Base-by-base conservation (phyloP, 2,113 vertebrate species). In the Lynx canadensis region DNA sequence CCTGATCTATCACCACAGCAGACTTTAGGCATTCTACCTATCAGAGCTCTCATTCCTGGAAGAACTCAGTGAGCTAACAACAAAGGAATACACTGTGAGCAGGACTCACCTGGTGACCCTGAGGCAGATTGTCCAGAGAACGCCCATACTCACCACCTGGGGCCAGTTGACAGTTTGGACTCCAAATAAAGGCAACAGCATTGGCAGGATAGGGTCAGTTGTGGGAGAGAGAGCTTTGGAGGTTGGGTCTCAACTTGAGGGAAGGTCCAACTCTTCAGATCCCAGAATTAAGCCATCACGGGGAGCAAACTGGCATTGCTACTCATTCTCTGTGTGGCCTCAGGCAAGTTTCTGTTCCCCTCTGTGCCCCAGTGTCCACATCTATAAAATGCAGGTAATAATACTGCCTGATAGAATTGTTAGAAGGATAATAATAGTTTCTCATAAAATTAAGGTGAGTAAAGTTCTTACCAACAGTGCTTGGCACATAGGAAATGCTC, bases 81-180 rank as follows among this genome's bases (percentile, higher is more conserved):
- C 11, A 14, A 50, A 36, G 36, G 74, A 29, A 19, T 38, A 68
- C 21, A 13, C 25, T 38, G 36, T 3, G 3, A 68, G 45, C 12
- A 50, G 60, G 23, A 66, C 74, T 91, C 33, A 38, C 60, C 33
- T 14, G 57, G 57, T 38, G 33, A 38, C 33, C 15, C 11, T 50
- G 29, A 38, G 41, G 10, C 57, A 36, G 41, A 10, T 8, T 29
- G 45, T n/a, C 7, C 18, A 15, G 11, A 29, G 33, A 68, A 48
- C 23, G 23, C 25, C 16, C 0, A 25, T 5, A 4, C 25, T 36
- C n/a, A 4, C n/a, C 31, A n/a, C 4, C 1, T 21, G 33, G 29
- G 33, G 19, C 25, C n/a, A 31, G 25, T 50, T 15, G 25, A n/a
- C 16, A 38, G 45, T n/a, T 66, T 66, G 45, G 45, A 23, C 45